These are phyloP conservation scores for Pterostichus niger DNA, from an alignment of 2,888 invertebrate genomes.

Conservation along the genomic window DNA sequence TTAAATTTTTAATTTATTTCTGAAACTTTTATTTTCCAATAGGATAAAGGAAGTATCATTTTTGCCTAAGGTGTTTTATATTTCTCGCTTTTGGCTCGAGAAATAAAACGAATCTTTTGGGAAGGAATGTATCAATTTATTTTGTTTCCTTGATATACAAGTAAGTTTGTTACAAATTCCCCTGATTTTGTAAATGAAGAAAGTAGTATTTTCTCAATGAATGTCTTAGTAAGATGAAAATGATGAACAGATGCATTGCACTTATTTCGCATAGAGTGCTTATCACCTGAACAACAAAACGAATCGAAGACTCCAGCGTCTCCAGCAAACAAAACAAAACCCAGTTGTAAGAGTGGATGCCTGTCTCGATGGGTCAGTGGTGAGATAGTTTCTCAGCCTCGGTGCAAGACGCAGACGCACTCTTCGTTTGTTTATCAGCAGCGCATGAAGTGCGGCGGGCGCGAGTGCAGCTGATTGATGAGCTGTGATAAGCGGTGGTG, in stretches of 20 bases:
- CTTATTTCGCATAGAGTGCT: slow-evolving; percentile 4
- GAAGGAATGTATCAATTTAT: too few relatives aligned
- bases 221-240: neutral
- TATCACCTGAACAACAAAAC: slow-evolving; percentile 12
- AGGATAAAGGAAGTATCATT: too few relatives aligned
- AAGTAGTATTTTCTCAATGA: too few relatives aligned
- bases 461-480: slow-evolving; percentile 75
- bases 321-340: slow-evolving; percentile 3
- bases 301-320: neutral
- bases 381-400: slow-evolving; percentile 8
- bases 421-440: slow-evolving; percentile 73
- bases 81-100: too few relatives aligned
- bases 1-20: too few relatives aligned
- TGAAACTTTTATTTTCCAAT: too few relatives aligned
- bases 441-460: slow-evolving; percentile 73
- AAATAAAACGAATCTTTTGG: too few relatives aligned
- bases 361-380: neutral
- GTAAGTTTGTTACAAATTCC: too few relatives aligned
- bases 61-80: too few relatives aligned
- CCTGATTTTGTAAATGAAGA: too few relatives aligned
- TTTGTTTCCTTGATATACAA: too few relatives aligned
- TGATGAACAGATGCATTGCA: neutral
- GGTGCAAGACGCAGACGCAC: slow-evolving; percentile 26
- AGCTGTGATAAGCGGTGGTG: slow-evolving; percentile 76
- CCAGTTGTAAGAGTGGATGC: neutral